phyloP scores from a whole-genome alignment of 2,113 vertebrate genomes.

The Protobothrops mucrosquamatus region DNA sequence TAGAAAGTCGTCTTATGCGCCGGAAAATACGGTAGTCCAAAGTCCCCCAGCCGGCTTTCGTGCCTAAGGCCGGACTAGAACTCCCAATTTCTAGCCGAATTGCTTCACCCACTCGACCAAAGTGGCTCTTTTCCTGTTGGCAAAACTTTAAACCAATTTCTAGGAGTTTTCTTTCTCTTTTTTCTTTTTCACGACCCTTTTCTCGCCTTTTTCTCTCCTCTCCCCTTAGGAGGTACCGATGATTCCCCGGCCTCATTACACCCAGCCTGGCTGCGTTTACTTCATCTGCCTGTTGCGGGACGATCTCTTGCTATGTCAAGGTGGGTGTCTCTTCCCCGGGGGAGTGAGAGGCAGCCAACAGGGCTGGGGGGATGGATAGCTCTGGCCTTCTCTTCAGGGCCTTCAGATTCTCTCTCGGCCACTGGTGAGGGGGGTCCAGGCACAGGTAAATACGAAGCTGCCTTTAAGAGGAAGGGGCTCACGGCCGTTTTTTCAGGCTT shows the following conservation, averaged over 20 bases:
- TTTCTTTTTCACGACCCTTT: neutral
- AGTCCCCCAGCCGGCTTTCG: too few relatives aligned
- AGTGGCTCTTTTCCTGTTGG: too few relatives aligned
- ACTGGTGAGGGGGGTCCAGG: neutral
- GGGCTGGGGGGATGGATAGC: neutral
- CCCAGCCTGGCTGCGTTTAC: conserved; percentile 92
- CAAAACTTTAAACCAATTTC: neutral
- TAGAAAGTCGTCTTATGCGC: too few relatives aligned
- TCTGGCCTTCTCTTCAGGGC: neutral
- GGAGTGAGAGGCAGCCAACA: neutral
- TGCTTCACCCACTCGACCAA: too few relatives aligned
- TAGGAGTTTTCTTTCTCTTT: neutral
- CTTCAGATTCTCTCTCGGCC: neutral
- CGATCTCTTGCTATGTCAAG: conserved; percentile 93
- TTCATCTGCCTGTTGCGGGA: conserved; percentile 95
- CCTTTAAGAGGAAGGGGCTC: neutral
- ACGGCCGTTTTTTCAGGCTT: too few relatives aligned
- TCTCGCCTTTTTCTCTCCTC: neutral
- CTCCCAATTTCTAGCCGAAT: neutral
- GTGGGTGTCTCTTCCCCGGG: conserved; percentile 57
- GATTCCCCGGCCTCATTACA: conserved; percentile 93
- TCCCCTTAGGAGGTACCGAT: conserved; percentile 91
- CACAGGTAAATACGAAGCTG: too few relatives aligned
- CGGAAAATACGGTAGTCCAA: too few relatives aligned
- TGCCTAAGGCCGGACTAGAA: too few relatives aligned